phyloP scores from a whole-genome alignment of 2,113 vertebrate genomes.

The Conger conger region DNA sequence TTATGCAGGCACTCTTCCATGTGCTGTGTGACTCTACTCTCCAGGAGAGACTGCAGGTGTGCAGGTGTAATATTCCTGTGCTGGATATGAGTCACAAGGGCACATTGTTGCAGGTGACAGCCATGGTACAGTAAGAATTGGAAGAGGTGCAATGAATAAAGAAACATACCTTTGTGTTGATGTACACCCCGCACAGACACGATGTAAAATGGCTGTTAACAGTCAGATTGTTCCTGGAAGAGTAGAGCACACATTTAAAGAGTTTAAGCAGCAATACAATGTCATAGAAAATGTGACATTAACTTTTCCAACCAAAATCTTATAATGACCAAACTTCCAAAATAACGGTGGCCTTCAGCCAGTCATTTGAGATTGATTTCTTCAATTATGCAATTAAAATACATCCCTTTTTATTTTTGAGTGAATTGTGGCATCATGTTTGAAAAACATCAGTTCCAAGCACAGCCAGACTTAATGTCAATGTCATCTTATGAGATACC shows the following conservation, averaged over 20 bases:
- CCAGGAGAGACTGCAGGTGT: constrained; percentile 58
- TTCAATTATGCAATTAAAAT: too few relatives aligned
- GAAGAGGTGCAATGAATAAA: background rate
- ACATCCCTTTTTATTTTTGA: too few relatives aligned
- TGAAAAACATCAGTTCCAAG: too few relatives aligned
- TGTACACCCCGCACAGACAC: constrained; percentile 68
- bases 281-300: background rate
- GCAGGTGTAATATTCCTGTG: constrained; percentile 52
- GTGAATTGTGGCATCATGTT: too few relatives aligned
- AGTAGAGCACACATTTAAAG: background rate
- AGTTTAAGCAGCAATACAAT: background rate
- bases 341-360: too few relatives aligned
- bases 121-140: background rate
- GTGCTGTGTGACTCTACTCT: constrained; percentile 62
- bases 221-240: constrained; percentile 62
- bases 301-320: too few relatives aligned
- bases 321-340: too few relatives aligned
- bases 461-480: too few relatives aligned
- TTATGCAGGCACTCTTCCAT: constrained; percentile 64
- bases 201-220: constrained; percentile 65
- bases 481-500: too few relatives aligned
- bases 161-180: constrained; percentile 64
- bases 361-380: too few relatives aligned
- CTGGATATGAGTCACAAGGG: constrained; percentile 35
- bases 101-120: background rate